Base-by-base conservation (phyloP, 2,113 vertebrate species). In the Henicopernis longicauda region DNA sequence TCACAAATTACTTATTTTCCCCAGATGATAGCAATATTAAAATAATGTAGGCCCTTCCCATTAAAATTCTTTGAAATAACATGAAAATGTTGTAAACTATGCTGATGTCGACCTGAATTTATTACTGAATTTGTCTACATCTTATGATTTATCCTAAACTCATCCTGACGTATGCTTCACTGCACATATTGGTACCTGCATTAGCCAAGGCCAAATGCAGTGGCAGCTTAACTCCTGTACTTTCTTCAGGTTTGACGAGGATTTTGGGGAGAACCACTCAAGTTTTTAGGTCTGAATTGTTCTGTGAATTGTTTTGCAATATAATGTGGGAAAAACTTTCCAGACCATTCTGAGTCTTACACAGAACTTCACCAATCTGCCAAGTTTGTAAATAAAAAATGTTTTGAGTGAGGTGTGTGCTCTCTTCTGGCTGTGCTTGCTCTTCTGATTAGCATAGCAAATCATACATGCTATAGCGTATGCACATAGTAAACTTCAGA, bases 401-500 rank as follows among this genome's bases (percentile, higher is more conserved):
- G 44, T 20, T 57, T 45, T 62, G 55, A 52, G 17, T 38, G 49
- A 57, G 36, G 7, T 19, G 5, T 42, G 23, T 49, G 11, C 49
- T 91, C 9, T 8, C 6, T 78, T 87, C n/a, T n/a, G 40, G 18
- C 88, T 85, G 50, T 79, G 36, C 29, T 84, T 0, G 1, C 38
- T 89, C 21, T 50, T 72, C 25, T 84, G 16, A 21, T 81, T 42
- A 25, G 31, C 23, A 5, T 12, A 57, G 32, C 20, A 44, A 23
- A 26, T 76, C 11, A 16, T 40, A 17, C 1, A 1, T 49, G 10
- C 15, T 47, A 0, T 44, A 52, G 45, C 0, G 0, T 40, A 25
- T 1, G 6, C 17, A 21, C 23, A 12, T 22, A n/a, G 22, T 40
- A 45, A 76, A 25, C 16, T 17, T 82, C 42, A 62, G 55, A 38